Evolutionary conservation across 2,113 vertebrate species (phyloP).

Genomic region (Turnix velox): DNA sequence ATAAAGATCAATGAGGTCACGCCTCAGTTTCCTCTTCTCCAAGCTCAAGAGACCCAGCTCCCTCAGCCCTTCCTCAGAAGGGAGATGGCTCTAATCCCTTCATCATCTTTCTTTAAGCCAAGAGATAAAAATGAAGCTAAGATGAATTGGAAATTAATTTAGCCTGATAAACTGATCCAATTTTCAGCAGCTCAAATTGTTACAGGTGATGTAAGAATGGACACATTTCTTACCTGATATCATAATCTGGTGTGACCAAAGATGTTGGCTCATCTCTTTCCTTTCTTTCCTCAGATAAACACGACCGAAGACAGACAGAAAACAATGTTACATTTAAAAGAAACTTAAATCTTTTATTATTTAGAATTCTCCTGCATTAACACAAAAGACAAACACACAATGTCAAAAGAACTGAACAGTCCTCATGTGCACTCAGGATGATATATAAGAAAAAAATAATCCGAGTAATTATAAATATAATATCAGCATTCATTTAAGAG

Average conservation of each 20-base stretch:
- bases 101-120: neutral
- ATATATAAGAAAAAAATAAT: neutral
- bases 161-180: neutral
- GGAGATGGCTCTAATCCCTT: too few relatives aligned
- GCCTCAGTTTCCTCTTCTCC: too few relatives aligned
- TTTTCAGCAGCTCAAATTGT: neutral
- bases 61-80: too few relatives aligned
- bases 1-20: too few relatives aligned
- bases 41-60: too few relatives aligned
- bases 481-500: neutral
- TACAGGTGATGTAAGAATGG: neutral
- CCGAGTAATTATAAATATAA: neutral
- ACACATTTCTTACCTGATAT: neutral
- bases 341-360: rapidly evolving
- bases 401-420: neutral
- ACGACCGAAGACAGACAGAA: neutral
- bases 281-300: neutral
- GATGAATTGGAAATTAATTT: neutral
- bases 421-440: neutral
- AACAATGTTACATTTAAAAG: neutral
- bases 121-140: rapidly evolving
- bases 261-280: neutral
- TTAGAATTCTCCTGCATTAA: neutral
- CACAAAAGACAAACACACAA: neutral
- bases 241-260: neutral